Percentiles rank a stretch among this genome's conserved stretches.
Conservation (phyloP, 2,888 invertebrate genomes). For the Drosophila putrida region DNA sequence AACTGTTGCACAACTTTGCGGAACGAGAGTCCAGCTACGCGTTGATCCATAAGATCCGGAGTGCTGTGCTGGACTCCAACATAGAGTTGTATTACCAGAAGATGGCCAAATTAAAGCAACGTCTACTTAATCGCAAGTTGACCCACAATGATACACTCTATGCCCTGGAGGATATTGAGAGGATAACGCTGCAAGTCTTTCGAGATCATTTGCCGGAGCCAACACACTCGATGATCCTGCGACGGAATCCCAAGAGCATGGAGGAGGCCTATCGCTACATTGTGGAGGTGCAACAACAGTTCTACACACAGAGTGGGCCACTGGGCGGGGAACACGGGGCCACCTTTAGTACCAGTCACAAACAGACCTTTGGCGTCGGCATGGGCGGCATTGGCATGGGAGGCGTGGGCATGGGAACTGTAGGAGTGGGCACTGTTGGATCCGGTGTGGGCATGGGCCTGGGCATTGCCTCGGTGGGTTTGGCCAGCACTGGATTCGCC, state of each 20-base stretch:
- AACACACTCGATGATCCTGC: conserved; percentile 72
- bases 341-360: conserved; percentile 75
- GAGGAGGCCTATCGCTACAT: conserved; percentile 76
- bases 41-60: conserved; percentile 66
- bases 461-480: conserved; percentile 60
- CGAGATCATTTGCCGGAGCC: conserved; percentile 70
- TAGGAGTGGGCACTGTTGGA: conserved; percentile 33
- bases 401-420: conserved; percentile 16
- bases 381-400: conserved; percentile 62
- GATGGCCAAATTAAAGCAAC: conserved; percentile 65
- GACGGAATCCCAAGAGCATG: conserved; percentile 73
- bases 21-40: conserved; percentile 70
- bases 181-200: conserved; percentile 71
- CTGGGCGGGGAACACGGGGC: conserved; percentile 65
- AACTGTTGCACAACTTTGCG: conserved; percentile 67
- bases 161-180: conserved; percentile 66
- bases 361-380: conserved; percentile 63
- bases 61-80: conserved; percentile 66
- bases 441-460: conserved; percentile 63
- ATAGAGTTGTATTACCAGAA: conserved; percentile 73
- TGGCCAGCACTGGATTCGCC: conserved; percentile 46
- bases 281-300: conserved; percentile 72
- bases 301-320: conserved; percentile 72
- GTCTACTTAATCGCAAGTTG: conserved; percentile 64
- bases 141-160: conserved; percentile 74